A percentile compares a stretch with the other conserved stretches of the same genome.
These are phyloP conservation scores for Pachymerium ferrugineum DNA, from an alignment of 2,888 invertebrate species.

Conservation along the genomic window DNA sequence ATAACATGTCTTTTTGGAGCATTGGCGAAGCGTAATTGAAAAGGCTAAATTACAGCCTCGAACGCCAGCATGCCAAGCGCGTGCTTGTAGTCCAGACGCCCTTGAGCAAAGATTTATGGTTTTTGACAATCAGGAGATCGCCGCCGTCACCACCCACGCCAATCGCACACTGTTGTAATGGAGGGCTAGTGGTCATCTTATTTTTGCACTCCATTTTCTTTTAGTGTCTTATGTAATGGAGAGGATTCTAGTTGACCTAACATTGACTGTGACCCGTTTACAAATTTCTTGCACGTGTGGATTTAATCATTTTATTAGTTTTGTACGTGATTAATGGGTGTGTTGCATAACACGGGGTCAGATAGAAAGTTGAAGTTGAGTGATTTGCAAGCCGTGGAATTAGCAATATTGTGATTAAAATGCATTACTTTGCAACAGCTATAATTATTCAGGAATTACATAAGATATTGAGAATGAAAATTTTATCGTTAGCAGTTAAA, in stretches of 20 bases:
- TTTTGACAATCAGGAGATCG: slow-evolving; percentile 13
- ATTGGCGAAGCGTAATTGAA: neutral
- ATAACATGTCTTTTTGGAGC: neutral
- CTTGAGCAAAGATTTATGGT: slow-evolving; percentile 4
- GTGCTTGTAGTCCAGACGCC: neutral
- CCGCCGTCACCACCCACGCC: slow-evolving; percentile 9
- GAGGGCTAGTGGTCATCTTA: neutral
- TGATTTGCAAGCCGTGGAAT: too few species aligned
- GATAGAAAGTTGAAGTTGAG: too few species aligned
- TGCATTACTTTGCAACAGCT: too few species aligned
- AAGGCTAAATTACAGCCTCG: slow-evolving; percentile 1
- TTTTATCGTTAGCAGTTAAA: too few species aligned
- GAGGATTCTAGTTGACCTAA: neutral
- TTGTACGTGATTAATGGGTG: too few species aligned
- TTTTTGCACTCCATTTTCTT: neutral
- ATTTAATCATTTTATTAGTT: too few species aligned
- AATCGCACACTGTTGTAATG: neutral
- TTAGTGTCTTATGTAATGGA: neutral
- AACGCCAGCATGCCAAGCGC: neutral
- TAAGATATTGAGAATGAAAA: too few species aligned
- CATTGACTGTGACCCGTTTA: too few species aligned
- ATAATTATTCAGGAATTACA: too few species aligned
- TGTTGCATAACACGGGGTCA: too few species aligned
- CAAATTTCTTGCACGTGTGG: too few species aligned
- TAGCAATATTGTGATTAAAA: too few species aligned